Percentiles rank a stretch among this genome's conserved stretches.
Evolutionary conservation across 2,113 vertebrate species (phyloP).

Genomic region (Ptilorrhoa leucosticta): DNA sequence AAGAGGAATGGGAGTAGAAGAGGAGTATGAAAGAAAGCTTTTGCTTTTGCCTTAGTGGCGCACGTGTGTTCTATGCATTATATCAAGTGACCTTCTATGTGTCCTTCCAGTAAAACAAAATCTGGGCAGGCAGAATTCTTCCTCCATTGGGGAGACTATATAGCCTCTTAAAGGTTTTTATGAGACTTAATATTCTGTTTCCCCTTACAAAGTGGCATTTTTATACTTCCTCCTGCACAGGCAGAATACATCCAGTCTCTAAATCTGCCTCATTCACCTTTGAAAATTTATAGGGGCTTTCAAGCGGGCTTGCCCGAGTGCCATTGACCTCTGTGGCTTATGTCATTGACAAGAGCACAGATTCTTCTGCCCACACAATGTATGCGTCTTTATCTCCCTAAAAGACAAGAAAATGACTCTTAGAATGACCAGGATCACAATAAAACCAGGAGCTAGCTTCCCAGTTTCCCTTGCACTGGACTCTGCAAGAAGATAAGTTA

Average conservation of each 20-base stretch:
- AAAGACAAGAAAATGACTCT: conserved; percentile 69
- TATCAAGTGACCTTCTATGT: conserved; percentile 22
- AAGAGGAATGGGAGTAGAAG: not conserved
- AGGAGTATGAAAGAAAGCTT: not conserved
- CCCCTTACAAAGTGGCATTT: conserved; percentile 42
- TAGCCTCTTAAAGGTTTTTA: conserved; percentile 56
- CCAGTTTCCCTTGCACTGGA: not conserved
- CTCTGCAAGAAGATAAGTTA: conserved; percentile 19
- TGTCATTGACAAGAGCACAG: conserved; percentile 72
- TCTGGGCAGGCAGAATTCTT: conserved; percentile 67
- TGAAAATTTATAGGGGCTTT: conserved; percentile 73
- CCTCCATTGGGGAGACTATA: not conserved
- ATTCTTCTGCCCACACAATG: conserved; percentile 64
- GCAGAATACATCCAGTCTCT: conserved; percentile 42
- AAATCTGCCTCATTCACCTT: conserved; percentile 65
- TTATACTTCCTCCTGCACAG: conserved; percentile 40
- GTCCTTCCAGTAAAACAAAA: conserved; percentile 52
- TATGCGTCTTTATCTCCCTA: conserved; percentile 60
- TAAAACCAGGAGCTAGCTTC: conserved; percentile 61
- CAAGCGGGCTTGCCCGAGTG: conserved; percentile 61
- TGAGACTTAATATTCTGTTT: conserved; percentile 54
- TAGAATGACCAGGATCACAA: conserved; percentile 59
- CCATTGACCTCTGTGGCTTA: conserved; percentile 72
- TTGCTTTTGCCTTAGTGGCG: not conserved
- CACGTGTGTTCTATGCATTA: not conserved